Conservation (phyloP, 2,113 vertebrate genomes). For the Epinephelus lanceolatus region DNA sequence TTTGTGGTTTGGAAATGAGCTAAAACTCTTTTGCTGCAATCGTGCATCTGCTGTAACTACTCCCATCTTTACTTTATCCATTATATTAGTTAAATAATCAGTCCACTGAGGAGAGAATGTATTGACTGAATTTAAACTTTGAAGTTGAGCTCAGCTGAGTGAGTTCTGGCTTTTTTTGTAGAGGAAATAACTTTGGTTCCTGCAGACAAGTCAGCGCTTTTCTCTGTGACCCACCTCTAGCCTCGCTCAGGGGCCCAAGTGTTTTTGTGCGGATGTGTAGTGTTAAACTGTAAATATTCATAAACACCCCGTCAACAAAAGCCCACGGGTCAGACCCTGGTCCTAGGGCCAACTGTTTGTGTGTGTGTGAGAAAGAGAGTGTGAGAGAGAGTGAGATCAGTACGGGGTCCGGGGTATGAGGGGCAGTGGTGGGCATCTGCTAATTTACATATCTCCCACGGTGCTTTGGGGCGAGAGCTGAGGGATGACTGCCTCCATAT, state of each 20-base stretch:
- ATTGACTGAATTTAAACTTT: conserved; percentile 1
- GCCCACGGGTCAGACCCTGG: conserved; percentile 64
- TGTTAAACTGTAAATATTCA: conserved; percentile 83
- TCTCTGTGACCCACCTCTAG: conserved; percentile 62
- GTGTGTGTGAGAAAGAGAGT: not conserved
- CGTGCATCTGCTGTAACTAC: not conserved
- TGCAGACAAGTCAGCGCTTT: conserved; percentile 63
- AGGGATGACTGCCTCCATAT: conserved; percentile 78
- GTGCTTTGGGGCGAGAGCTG: conserved; percentile 74
- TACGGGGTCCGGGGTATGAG: conserved; percentile 30
- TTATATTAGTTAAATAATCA: not conserved
- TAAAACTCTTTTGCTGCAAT: not conserved
- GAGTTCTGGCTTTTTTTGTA: not conserved
- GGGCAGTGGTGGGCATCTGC: conserved; percentile 72
- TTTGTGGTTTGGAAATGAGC: not conserved
- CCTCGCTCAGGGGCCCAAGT: conserved; percentile 43
- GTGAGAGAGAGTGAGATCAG: conserved; percentile 29
- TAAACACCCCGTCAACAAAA: conserved; percentile 73
- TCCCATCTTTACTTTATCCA: not conserved
- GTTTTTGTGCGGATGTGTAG: conserved; percentile 60
- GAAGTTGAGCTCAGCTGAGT: conserved; percentile 24
- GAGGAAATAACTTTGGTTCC: conserved; percentile 55
- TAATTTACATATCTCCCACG: conserved; percentile 81
- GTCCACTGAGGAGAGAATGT: not conserved
- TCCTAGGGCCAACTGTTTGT: conserved; percentile 45